These are phyloP conservation scores for Nephrotoma guestfalica DNA, from an alignment of 2,888 invertebrate species.

Conservation along the genomic window DNA sequence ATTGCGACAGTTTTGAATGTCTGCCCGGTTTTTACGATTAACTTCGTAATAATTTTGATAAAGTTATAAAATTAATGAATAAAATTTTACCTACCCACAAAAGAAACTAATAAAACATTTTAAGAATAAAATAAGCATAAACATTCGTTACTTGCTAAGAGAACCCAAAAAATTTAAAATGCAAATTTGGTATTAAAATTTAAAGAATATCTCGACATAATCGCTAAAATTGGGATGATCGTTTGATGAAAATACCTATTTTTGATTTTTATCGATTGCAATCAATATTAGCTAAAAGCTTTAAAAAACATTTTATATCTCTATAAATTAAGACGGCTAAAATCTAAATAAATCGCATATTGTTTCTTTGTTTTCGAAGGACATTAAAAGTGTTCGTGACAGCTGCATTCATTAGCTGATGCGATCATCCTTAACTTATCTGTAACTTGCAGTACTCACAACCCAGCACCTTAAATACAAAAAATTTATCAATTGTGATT, in stretches of 20 bases:
- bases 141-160: background rate
- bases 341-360: background rate
- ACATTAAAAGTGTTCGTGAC: background rate
- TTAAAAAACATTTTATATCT: background rate
- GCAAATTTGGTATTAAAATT: background rate
- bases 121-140: background rate
- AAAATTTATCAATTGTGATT: background rate
- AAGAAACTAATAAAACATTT: background rate
- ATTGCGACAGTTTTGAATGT: background rate
- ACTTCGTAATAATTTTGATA: background rate
- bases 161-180: background rate
- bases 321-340: background rate
- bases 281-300: background rate
- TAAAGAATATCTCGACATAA: background rate
- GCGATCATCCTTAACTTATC: too few relatives aligned
- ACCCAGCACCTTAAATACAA: too few relatives aligned
- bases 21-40: background rate
- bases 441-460: too few relatives aligned
- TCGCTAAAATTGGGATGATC: background rate
- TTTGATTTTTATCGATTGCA: background rate
- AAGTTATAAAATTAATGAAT: background rate
- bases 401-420: too few relatives aligned
- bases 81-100: background rate
- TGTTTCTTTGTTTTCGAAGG: background rate
- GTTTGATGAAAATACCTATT: background rate